These are phyloP conservation scores for Mus pahari DNA, from an alignment of 2,113 vertebrate species.

Conservation along the genomic window DNA sequence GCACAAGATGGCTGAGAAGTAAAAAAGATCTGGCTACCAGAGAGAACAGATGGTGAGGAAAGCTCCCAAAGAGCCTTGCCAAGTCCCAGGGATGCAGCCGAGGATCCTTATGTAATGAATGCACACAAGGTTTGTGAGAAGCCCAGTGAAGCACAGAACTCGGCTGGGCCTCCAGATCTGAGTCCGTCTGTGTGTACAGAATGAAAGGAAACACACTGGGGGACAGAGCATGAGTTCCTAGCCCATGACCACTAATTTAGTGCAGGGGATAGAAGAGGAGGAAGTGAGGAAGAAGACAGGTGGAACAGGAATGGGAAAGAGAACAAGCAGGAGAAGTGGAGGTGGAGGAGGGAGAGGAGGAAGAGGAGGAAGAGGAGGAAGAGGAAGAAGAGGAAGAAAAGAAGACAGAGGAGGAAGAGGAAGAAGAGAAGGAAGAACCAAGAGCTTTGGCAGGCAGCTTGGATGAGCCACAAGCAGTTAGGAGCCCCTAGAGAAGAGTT, in stretches of 20 bases:
- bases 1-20: background rate
- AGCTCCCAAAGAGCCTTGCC: background rate
- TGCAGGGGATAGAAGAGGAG: background rate
- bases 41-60: background rate
- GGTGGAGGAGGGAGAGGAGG: background rate
- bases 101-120: background rate
- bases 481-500: background rate
- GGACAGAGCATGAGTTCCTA: background rate
- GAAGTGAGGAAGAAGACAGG: background rate
- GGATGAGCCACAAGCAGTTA: background rate
- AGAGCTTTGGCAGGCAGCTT: background rate
- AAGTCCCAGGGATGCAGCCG: background rate
- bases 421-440: no score
- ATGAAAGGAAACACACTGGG: background rate
- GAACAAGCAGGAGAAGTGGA: background rate
- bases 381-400: no score
- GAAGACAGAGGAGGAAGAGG: no score
- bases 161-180: background rate
- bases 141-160: background rate
- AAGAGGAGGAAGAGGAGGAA: no score
- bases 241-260: background rate
- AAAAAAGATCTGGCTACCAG: background rate
- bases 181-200: conserved; percentile 2
- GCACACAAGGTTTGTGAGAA: background rate
- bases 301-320: background rate